Evolutionary conservation across 2,888 invertebrate genomes (phyloP).

Genomic region (Strigamia crassipes): DNA sequence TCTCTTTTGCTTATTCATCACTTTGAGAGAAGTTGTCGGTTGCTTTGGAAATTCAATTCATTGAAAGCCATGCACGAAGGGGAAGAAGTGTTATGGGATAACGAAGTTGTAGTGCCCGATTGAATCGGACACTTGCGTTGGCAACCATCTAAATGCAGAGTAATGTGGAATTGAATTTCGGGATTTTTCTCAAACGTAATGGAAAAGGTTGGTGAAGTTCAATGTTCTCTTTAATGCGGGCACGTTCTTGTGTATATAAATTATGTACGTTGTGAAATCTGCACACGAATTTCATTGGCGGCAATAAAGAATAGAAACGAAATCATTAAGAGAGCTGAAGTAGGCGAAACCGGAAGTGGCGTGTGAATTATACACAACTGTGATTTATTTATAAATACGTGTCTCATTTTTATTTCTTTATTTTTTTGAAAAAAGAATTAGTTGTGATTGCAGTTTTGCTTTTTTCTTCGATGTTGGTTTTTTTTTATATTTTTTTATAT

Average conservation of each 20-base stretch:
- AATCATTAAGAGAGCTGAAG: too few species aligned
- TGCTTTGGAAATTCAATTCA: conserved; percentile 11
- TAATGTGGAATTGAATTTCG: background rate
- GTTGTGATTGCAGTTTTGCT: too few species aligned
- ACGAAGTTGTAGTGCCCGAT: conserved; percentile 11
- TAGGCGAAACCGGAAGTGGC: too few species aligned
- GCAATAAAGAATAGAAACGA: too few species aligned
- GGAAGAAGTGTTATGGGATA: conserved; percentile 3
- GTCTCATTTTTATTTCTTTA: too few species aligned
- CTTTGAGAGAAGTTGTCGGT: background rate
- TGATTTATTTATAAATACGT: too few species aligned
- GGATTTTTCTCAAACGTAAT: background rate
- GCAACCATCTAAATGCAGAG: conserved; percentile 24
- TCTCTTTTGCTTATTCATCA: conserved; percentile 34
- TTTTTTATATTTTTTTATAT: too few species aligned
- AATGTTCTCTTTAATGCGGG: background rate
- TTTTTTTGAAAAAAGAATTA: too few species aligned
- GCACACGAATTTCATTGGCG: background rate
- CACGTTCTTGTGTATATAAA: background rate
- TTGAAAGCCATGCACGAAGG: background rate
- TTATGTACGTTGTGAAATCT: background rate
- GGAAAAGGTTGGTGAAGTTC: background rate
- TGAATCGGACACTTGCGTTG: background rate
- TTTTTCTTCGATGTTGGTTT: too few species aligned
- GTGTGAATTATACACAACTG: too few species aligned